Evolutionary conservation across 2,113 vertebrate genomes (phyloP).

Genomic region (Hyperopisus bebe): DNA sequence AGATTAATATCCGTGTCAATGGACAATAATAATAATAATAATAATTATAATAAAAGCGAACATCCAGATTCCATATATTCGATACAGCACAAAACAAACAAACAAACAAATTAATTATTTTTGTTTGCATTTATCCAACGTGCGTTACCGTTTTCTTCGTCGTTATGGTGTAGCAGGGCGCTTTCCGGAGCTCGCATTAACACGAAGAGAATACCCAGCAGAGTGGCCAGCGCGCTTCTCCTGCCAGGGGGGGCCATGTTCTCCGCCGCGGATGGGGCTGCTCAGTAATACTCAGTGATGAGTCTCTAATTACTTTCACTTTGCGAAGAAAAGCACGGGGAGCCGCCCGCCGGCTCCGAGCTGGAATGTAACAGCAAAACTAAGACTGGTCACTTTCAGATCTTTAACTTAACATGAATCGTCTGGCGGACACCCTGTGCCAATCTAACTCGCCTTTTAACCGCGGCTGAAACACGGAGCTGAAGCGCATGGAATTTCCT

Average conservation of each 20-base stretch:
- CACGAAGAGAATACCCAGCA: neutral
- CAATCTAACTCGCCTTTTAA: neutral
- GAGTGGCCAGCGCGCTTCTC: neutral
- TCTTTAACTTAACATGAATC: neutral
- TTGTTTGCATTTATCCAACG: neutral
- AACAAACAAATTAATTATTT: neutral
- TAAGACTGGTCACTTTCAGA: neutral
- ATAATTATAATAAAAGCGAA: neutral
- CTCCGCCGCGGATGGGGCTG: neutral
- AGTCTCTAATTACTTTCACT: neutral
- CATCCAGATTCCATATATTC: neutral
- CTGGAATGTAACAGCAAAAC: neutral
- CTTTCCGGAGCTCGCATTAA: neutral
- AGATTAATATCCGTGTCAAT: neutral
- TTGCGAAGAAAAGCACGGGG: neutral
- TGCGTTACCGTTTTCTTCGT: conserved; percentile 20
- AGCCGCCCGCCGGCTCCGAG: neutral
- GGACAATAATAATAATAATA: neutral
- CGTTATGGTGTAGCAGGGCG: neutral
- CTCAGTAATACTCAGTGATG: neutral
- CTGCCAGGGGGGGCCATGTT: neutral
- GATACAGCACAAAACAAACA: neutral
- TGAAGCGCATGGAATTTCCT: neutral
- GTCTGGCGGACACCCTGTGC: neutral
- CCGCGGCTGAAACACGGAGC: neutral